Evolutionary conservation across 2,888 invertebrate species (phyloP), one percentile per base, ranked within the genome.

Genomic region (Lycocerus yunnanus): DNA sequence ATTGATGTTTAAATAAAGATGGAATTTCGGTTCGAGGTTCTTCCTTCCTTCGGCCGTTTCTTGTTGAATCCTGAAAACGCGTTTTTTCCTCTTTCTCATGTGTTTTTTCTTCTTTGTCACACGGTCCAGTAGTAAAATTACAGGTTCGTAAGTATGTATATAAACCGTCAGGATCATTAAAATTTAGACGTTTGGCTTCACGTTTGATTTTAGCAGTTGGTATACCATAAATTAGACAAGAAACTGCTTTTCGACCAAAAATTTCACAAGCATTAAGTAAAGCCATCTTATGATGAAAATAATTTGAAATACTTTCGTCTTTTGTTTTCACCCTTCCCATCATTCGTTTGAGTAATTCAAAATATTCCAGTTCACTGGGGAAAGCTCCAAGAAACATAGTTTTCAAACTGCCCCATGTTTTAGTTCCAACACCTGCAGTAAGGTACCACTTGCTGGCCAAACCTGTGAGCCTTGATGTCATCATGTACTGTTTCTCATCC

Each of bases 161-260:
- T 18, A 78, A 65, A 15, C 15, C 15, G 58, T 76, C 74, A 10
- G 74, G 70, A 66, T 74, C 76, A 18, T 61, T 67, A 18, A 66
- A 78, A 27, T 74, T 74, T 27, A 74, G 43, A n/a, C 11, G 3
- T 18, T 70, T 73, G 6, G 72, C 71, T 10, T 73, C 58, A 5
- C 65, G 6, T 15, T 16, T 24, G 5, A 76, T 6, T 24, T 18
- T 66, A 10, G 6, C n/a, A 59, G 72, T 71, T 27, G 27, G 21
- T n/a, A 83, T 65, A n/a, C 82, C 82, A 20, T 78, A 80, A 69
- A 82, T 82, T 21, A 83, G 72, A 65, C 82, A 82, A n/a, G 82
- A 82, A 18, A 83, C 81, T 14, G 82, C 82, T 65, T 78, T 80
- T 18, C 79, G 69, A 15, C 81, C 82, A 9, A 72, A 71, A 16